These are phyloP conservation scores for Pogonomyrmex barbatus DNA, from an alignment of 1,140 invertebrate species.

Conservation along the genomic window DNA sequence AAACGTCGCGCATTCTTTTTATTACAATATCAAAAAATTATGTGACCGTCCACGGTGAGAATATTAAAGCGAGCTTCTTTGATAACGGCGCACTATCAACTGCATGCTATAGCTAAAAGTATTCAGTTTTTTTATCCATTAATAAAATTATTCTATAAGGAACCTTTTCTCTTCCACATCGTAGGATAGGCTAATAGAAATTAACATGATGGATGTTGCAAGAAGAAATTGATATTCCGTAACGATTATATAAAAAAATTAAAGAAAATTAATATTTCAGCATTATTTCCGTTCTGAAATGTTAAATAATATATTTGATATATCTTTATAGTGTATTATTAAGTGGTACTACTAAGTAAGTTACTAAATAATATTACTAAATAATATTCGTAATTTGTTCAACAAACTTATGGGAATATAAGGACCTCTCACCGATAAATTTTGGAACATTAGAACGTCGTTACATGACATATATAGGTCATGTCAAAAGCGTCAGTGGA, in stretches of 20 bases:
- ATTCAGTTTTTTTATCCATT: neutral
- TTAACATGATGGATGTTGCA: neutral
- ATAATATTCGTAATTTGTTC: neutral
- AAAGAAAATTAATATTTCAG: neutral
- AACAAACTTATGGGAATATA: neutral
- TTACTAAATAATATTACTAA: neutral
- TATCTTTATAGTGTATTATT: neutral
- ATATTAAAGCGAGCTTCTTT: conserved; percentile 25
- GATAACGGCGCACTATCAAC: conserved; percentile 11
- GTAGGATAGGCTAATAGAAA: conserved; percentile 7
- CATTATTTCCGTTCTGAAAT: neutral
- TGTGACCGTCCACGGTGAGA: neutral
- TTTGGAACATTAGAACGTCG: neutral
- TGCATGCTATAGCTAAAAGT: conserved; percentile 7
- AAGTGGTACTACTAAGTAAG: neutral
- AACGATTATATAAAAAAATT: neutral
- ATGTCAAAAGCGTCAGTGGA: conserved; percentile 50
- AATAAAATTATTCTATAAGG: conserved; percentile 12
- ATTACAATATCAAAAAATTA: conserved; percentile 52
- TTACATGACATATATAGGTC: conserved; percentile 24
- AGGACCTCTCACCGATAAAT: neutral
- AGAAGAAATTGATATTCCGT: neutral
- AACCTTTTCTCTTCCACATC: neutral
- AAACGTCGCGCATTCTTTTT: conserved; percentile 29
- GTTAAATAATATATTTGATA: neutral